These are phyloP conservation scores for Cantharis lateralis DNA, from an alignment of 2,888 invertebrate species.

Conservation along the genomic window DNA sequence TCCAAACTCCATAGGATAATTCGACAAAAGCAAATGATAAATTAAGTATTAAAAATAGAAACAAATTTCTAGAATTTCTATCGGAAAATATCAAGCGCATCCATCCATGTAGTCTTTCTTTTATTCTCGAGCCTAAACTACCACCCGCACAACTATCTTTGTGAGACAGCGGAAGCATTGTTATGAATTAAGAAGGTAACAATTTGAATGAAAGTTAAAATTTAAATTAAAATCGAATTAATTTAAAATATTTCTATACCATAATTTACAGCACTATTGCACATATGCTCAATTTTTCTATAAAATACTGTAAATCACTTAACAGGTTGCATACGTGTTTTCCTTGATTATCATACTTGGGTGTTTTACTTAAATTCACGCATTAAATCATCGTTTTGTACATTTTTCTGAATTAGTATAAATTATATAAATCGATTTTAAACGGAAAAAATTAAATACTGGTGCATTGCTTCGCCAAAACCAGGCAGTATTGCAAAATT, in stretches of 20 bases:
- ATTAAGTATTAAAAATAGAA: constrained; percentile 89
- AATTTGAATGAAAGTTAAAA: neutral
- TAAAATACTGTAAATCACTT: neutral
- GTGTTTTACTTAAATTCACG: neutral
- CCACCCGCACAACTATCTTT: constrained; percentile 67
- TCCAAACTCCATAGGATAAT: constrained; percentile 88
- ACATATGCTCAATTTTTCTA: constrained; percentile 1
- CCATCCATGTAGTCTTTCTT: constrained; percentile 78
- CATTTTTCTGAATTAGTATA: neutral
- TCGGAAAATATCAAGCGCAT: constrained; percentile 89
- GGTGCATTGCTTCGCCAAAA: neutral
- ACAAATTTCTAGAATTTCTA: constrained; percentile 89
- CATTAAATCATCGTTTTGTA: neutral
- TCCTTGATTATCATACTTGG: neutral
- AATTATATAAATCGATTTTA: neutral
- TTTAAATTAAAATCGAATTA: neutral
- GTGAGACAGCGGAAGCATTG: constrained; percentile 77
- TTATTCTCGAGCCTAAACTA: constrained; percentile 67
- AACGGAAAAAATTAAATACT: neutral
- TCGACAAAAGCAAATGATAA: constrained; percentile 97
- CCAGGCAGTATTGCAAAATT: neutral
- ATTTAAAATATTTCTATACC: neutral
- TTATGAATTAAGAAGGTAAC: constrained; percentile 36
- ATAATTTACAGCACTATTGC: neutral
- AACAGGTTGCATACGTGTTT: constrained; percentile 21